phyloP scores from a whole-genome alignment of 2,888 invertebrate species.

The Sceliomorpha sp. region DNA sequence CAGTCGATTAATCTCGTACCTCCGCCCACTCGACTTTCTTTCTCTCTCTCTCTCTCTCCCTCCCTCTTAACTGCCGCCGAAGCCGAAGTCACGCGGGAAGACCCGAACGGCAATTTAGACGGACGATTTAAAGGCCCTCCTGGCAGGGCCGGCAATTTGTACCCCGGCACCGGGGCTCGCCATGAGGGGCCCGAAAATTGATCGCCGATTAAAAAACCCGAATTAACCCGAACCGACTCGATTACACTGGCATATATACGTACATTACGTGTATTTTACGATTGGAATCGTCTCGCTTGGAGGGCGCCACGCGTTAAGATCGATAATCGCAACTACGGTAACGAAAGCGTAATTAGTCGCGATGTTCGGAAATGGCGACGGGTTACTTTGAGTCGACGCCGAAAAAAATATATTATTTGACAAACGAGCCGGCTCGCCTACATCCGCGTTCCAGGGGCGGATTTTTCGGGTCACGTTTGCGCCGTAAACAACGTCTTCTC shows the following conservation, averaged over 20 bases:
- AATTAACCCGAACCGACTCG: neutral
- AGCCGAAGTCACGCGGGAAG: conserved; percentile 26
- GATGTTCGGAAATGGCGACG: conserved; percentile 10
- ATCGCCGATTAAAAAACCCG: conserved; percentile 9
- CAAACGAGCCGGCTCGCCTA: neutral
- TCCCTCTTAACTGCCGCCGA: conserved; percentile 7
- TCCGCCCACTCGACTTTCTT: conserved; percentile 34
- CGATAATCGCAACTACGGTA: conserved; percentile 63
- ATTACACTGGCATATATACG: neutral
- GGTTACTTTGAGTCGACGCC: conserved; percentile 9
- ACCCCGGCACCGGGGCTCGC: neutral
- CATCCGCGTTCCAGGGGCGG: conserved; percentile 10
- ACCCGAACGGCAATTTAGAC: conserved; percentile 12
- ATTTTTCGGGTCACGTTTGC: neutral
- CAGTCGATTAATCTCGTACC: conserved; percentile 39
- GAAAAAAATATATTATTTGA: neutral
- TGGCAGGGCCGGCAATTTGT: conserved; percentile 8
- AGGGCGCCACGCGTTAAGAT: conserved; percentile 60
- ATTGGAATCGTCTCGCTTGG: neutral
- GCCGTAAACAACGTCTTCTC: too few species aligned
- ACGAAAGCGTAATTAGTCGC: conserved; percentile 66
- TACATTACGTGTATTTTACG: too few species aligned
- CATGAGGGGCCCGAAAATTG: conserved; percentile 2
- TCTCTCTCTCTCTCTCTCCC: conserved; percentile 26
- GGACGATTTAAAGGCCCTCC: conserved; percentile 18